A percentile compares a stretch with the other conserved stretches of the same genome.
Evolutionary conservation across 2,797 vertebrate genomes (phyloP).

Genomic region (Champsocephalus gunnari): DNA sequence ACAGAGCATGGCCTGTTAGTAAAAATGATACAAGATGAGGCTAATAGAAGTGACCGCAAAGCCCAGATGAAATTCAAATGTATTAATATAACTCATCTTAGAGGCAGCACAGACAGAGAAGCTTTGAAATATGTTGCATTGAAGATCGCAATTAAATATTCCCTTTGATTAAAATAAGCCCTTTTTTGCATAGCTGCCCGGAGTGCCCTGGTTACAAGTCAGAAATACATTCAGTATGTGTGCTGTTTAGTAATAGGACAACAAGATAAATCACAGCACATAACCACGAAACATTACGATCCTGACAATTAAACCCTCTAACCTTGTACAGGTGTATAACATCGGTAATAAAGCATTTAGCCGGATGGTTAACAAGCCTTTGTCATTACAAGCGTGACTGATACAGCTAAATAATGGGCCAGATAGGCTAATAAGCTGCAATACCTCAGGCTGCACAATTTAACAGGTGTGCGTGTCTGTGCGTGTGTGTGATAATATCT

Average conservation of each 20-base stretch:
- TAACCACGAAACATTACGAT: constrained; percentile 43
- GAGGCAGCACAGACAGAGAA: constrained; percentile 39
- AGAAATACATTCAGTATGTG: constrained; percentile 21
- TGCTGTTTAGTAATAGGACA: constrained; percentile 11
- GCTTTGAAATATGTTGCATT: constrained; percentile 66
- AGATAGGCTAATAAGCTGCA: constrained; percentile 58
- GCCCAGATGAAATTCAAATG: constrained; percentile 42
- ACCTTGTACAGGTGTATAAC: constrained; percentile 49
- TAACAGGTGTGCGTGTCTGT: constrained; percentile 66
- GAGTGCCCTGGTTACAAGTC: constrained; percentile 28
- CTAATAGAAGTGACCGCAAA: constrained; percentile 36
- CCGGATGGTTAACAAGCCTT: constrained; percentile 51
- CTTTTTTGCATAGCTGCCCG: constrained; percentile 33
- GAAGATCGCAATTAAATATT: constrained; percentile 73
- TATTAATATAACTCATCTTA: constrained; percentile 50
- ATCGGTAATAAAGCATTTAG: constrained; percentile 57
- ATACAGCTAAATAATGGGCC: constrained; percentile 55
- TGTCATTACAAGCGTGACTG: constrained; percentile 59
- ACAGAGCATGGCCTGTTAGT: constrained; percentile 25
- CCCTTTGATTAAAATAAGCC: constrained; percentile 63
- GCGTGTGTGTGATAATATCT: constrained; percentile 28
- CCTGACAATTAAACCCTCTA: constrained; percentile 29
- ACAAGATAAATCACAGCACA: constrained; percentile 30
- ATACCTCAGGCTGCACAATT: constrained; percentile 56
- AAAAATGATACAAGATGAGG: constrained; percentile 55